Evolutionary conservation across 2,888 invertebrate genomes (phyloP), one percentile per base, ranked within the genome.

Genomic region (Minunthozetes semirufus): DNA sequence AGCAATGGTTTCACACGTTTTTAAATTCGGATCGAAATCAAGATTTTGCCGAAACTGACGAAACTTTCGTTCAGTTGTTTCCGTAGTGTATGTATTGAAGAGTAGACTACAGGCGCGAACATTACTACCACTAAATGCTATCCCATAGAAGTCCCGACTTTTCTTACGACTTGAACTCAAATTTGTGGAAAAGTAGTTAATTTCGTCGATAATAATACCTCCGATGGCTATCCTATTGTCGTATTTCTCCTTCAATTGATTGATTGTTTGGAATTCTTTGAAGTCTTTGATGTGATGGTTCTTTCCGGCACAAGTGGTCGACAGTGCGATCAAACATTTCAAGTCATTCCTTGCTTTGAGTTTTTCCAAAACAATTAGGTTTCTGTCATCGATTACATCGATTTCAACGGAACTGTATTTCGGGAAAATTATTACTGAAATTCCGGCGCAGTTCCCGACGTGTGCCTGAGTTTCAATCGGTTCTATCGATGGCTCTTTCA

Each of bases 1-100:
- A 6, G 81, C 83, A 77, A 84, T 79, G 63, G 80, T 80, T 42
- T 79, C 77, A 68, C 77, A 76, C 0, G 75, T 72, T 72, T 78
- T 80, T 1, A 68, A 4, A 19, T 68, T 22, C n/a, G 68, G 68
- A 42, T 68, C 68, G 42, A 68, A 68, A 22, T 68, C 22, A 27
- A 80, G 72, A 70, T 78, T 73, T 73, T 72, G 59, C 8, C 68
- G 6, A 42, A 80, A 78, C 68, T 75, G 38, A 71, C 76, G 75
- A 63, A 81, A 75, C 25, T 76, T 77, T 9, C 63, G 71, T 73
- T 77, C 77, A 4, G 80, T 74, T 19, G 68, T 75, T 13, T 77
- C 76, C 2, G 73, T 68, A 46, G 75, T 77, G 27, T 74, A 48
- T n/a, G 72, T 68, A 0, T 76, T 75, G 13, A 80, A 75, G 17